Conservation (phyloP, 2,113 vertebrate species). For the Petaurus breviceps region DNA sequence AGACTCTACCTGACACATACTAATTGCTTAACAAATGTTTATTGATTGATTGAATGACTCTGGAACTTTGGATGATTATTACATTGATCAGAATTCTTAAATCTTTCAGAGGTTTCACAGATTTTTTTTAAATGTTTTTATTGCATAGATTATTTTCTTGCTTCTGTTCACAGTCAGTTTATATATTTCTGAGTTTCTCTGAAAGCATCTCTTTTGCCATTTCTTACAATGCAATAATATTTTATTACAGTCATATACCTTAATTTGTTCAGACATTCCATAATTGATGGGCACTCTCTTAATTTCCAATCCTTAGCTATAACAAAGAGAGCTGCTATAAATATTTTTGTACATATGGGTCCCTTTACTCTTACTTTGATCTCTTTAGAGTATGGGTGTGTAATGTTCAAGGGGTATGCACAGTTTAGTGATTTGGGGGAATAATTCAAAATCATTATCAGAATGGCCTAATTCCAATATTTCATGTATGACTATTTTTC, state of each 20-base stretch:
- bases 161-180: not conserved
- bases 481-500: not conserved
- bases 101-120: not conserved
- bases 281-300: not conserved
- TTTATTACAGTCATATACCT: not conserved
- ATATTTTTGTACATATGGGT: not conserved
- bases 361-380: not conserved
- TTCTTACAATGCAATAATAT: not conserved
- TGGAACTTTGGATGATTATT: not conserved
- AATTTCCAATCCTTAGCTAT: not conserved
- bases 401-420: not conserved
- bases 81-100: not conserved
- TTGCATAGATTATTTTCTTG: not conserved
- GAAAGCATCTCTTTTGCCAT: not conserved
- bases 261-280: not conserved
- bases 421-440: not conserved
- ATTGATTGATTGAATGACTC: not conserved
- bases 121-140: not conserved
- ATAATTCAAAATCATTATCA: not conserved
- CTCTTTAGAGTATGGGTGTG: not conserved
- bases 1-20: fast-evolving
- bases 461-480: not conserved
- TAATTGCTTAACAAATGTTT: not conserved
- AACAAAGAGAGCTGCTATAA: not conserved
- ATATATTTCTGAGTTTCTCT: not conserved